Evolutionary conservation across 64 coral and sea anemone genomes (phyloP).

Genomic region (Actinia tenebrosa): DNA sequence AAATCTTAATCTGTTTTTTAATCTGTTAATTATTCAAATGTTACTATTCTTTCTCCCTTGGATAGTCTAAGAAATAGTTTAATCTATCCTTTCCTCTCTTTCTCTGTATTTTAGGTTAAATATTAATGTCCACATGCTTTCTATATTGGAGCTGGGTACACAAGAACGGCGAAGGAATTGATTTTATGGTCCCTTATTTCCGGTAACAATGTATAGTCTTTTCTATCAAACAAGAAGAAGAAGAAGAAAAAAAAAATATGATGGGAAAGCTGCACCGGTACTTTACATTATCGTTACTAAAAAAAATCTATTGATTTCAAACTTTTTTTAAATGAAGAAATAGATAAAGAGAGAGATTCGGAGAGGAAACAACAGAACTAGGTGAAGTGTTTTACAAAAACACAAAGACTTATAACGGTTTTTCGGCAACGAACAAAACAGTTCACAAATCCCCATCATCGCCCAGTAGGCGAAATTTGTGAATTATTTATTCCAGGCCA

Average conservation of each 20-base stretch:
- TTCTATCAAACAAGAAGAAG: too few species aligned
- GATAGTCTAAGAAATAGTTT: too few species aligned
- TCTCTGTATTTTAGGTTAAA: neutral
- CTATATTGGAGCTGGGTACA: too few species aligned
- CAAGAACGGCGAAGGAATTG: neutral
- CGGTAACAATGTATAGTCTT: too few species aligned
- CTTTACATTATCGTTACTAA: neutral
- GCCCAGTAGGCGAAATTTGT: neutral
- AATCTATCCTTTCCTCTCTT: neutral
- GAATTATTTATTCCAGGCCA: neutral
- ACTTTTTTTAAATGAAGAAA: neutral
- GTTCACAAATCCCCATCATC: neutral
- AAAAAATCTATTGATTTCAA: neutral
- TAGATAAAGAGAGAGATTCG: neutral
- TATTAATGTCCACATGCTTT: neutral
- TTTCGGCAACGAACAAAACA: neutral
- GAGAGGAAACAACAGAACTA: neutral
- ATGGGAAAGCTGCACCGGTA: neutral
- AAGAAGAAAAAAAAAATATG: too few species aligned
- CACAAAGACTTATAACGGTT: neutral
- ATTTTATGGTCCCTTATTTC: neutral
- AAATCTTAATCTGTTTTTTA: neutral
- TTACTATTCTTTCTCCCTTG: too few species aligned
- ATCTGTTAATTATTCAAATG: too few species aligned
- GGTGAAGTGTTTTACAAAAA: neutral